Conservation (phyloP, 2,113 vertebrate species). For the Anarrhichthys ocellatus region DNA sequence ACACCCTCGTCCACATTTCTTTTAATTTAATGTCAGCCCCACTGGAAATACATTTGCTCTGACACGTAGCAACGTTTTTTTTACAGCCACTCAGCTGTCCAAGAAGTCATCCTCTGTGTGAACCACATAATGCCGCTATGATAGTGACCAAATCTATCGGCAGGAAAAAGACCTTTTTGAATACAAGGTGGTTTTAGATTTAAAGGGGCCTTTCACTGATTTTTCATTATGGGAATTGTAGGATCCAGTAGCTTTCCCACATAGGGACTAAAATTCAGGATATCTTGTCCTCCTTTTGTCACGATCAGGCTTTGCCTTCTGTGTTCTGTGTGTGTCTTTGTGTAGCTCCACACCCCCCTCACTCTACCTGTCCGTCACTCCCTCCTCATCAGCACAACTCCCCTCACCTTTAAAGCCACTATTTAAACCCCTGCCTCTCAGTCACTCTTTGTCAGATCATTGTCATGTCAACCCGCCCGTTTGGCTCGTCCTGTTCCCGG, state of each 20-base stretch:
- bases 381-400: too few species aligned
- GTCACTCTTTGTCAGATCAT: too few species aligned
- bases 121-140: constrained; percentile 15
- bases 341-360: too few species aligned
- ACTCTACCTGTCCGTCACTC: too few species aligned
- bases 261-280: not conserved
- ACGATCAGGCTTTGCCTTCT: too few species aligned
- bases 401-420: too few species aligned
- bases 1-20: constrained; percentile 74
- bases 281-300: not conserved
- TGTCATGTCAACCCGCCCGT: too few species aligned
- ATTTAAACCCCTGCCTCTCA: too few species aligned
- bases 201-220: not conserved
- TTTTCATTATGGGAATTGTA: not conserved
- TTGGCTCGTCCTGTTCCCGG: too few species aligned
- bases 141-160: constrained; percentile 33
- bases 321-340: too few species aligned
- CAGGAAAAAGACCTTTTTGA: not conserved
- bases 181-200: not conserved
- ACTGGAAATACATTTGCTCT: constrained; percentile 71
- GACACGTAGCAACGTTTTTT: constrained; percentile 39
- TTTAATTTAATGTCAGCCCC: constrained; percentile 63
- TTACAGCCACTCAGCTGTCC: constrained; percentile 45
- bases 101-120: constrained; percentile 46
- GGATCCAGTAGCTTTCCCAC: not conserved